Conservation (phyloP, 2,888 invertebrate genomes). For the Drosophila conformis region DNA sequence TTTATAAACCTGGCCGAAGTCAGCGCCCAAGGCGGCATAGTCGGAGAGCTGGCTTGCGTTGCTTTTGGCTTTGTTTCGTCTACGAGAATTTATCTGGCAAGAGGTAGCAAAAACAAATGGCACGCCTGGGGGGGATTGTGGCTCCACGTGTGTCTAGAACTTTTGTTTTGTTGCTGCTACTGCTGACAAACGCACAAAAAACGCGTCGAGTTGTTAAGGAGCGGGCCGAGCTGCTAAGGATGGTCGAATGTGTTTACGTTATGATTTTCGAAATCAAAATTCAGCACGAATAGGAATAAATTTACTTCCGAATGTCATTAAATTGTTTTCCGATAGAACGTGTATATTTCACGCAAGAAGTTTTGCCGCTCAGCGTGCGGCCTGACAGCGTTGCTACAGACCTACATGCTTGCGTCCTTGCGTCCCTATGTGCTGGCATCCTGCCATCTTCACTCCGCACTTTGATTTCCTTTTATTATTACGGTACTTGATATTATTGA, state of each 20-base stretch:
- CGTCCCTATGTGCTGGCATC: constrained; percentile 29
- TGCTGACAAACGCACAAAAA: constrained; percentile 63
- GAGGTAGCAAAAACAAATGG: constrained; percentile 71
- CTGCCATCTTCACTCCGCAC: constrained; percentile 37
- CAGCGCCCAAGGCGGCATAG: constrained; percentile 24
- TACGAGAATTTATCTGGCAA: constrained; percentile 73
- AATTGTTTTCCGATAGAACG: constrained; percentile 84
- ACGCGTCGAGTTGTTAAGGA: constrained; percentile 10
- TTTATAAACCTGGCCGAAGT: constrained; percentile 70
- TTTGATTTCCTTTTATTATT: constrained; percentile 74
- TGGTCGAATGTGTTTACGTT: constrained; percentile 75
- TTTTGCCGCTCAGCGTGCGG: constrained; percentile 48
- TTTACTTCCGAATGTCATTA: constrained; percentile 84
- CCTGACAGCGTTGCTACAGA: constrained; percentile 11
- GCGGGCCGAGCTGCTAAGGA: constrained; percentile 27
- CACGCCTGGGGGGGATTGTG: constrained; percentile 71
- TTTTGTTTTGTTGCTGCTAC: constrained; percentile 26
- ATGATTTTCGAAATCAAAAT: constrained; percentile 83
- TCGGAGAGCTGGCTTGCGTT: constrained; percentile 2
- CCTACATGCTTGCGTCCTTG: neutral
- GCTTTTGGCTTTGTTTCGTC: constrained; percentile 69
- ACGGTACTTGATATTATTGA: constrained; percentile 81
- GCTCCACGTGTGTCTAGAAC: constrained; percentile 49
- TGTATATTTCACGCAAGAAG: constrained; percentile 78
- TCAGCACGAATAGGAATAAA: constrained; percentile 83